A percentile compares a stretch with the other conserved stretches of the same genome.
phyloP scores from a whole-genome alignment of 2,888 invertebrate species.

The Junonia oenone region DNA sequence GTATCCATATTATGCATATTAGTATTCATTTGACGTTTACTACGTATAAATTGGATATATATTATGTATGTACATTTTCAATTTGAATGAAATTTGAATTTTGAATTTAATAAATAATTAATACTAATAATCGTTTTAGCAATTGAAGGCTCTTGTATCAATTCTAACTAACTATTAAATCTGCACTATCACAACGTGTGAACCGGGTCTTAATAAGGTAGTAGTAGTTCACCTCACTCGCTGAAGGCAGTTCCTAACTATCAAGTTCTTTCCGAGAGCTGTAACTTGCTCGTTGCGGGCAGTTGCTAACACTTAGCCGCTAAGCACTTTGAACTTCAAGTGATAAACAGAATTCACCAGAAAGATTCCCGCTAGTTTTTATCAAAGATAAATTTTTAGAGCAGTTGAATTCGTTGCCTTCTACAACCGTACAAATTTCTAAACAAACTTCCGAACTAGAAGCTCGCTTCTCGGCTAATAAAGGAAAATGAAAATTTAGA shows the following conservation, averaged over 20 bases:
- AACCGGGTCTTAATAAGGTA: neutral
- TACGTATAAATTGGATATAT: too few relatives aligned
- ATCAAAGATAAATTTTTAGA: neutral
- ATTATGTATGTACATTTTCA: too few relatives aligned
- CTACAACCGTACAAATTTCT: conserved; percentile 5
- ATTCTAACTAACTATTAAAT: too few relatives aligned
- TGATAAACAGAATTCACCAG: conserved; percentile 11
- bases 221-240: neutral
- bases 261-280: neutral
- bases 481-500: conserved; percentile 34
- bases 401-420: neutral
- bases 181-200: neutral
- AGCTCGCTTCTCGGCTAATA: conserved; percentile 33
- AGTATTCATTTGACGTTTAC: too few relatives aligned
- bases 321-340: neutral
- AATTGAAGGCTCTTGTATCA: too few relatives aligned
- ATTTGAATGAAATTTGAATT: too few relatives aligned
- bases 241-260: conserved; percentile 7
- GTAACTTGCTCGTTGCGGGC: conserved; percentile 2
- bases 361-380: conserved; percentile 6
- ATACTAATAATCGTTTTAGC: too few relatives aligned
- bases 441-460: conserved; percentile 13
- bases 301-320: conserved; percentile 6
- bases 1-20: too few relatives aligned
- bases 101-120: too few relatives aligned